Conservation (phyloP, 2,113 vertebrate genomes). For the Hippocampus comes region DNA sequence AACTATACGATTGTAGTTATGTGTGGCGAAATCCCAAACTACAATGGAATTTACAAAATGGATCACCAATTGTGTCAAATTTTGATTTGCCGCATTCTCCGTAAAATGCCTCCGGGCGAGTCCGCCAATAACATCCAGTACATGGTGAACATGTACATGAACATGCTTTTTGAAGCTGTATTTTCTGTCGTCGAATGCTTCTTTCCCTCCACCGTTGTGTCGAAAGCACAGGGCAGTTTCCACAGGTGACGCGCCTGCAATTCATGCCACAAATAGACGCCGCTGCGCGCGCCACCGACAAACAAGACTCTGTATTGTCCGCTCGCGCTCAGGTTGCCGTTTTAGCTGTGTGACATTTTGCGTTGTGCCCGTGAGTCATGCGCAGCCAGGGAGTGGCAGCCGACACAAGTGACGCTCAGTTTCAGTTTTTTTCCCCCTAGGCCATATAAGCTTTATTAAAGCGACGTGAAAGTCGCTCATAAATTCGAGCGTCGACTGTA, state of each 20-base stretch:
- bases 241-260: constrained; percentile 17
- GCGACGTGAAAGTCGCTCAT: not conserved
- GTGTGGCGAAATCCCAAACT: no score
- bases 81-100: no score
- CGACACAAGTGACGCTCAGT: not conserved
- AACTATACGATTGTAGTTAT: no score
- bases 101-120: no score
- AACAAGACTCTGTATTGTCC: constrained; percentile 9
- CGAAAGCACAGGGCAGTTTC: not conserved
- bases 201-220: not conserved
- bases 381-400: constrained; percentile 21
- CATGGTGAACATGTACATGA: no score
- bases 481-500: not conserved
- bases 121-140: no score
- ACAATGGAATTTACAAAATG: no score
- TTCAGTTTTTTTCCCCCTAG: not conserved
- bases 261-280: constrained; percentile 22
- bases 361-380: constrained; percentile 41
- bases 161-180: no score
- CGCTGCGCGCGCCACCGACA: constrained; percentile 4
- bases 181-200: no score
- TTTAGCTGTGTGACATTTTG: constrained; percentile 31
- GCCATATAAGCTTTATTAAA: not conserved
- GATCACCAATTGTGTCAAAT: no score
- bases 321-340: constrained; percentile 9